Evolutionary conservation across 2,888 invertebrate species (phyloP).

Genomic region (Dorcus hopei): DNA sequence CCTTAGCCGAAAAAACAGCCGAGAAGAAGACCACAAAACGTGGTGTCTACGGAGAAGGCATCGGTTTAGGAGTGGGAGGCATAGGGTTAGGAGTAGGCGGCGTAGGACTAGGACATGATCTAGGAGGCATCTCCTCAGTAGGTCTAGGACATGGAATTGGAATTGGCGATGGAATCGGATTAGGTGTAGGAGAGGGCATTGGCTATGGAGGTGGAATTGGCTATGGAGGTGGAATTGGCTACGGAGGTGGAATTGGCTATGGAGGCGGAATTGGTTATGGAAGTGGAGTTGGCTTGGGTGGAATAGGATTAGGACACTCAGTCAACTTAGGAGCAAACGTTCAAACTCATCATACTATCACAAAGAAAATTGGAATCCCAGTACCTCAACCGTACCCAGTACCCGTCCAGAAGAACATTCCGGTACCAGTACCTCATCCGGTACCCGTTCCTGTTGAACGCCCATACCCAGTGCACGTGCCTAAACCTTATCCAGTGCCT

Average conservation of each 20-base stretch:
- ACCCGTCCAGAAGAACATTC: constrained; percentile 58
- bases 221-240: constrained; percentile 10
- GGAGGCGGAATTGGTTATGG: constrained; percentile 4
- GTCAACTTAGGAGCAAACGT: constrained; percentile 11
- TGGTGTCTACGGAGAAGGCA: constrained; percentile 48
- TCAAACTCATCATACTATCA: constrained; percentile 55
- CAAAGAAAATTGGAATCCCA: constrained; percentile 55
- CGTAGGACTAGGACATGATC: constrained; percentile 14
- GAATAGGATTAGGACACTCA: constrained; percentile 17
- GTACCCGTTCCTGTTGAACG: constrained; percentile 32
- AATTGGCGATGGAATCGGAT: constrained; percentile 20
- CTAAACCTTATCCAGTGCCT: constrained; percentile 48
- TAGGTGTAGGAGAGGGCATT: background rate
- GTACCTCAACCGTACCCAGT: constrained; percentile 63
- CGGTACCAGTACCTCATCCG: constrained; percentile 50
- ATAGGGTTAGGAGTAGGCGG: constrained; percentile 32
- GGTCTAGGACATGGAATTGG: constrained; percentile 25
- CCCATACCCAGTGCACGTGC: constrained; percentile 53
- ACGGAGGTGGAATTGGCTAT: constrained; percentile 10
- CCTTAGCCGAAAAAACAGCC: constrained; percentile 37
- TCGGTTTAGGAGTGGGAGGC: constrained; percentile 34
- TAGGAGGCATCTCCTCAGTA: background rate
- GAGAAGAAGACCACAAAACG: constrained; percentile 49
- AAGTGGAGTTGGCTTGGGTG: constrained; percentile 20
- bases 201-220: background rate